A percentile compares a stretch with the other conserved stretches of the same genome.
These are phyloP conservation scores for Morpho achilles DNA, from an alignment of 2,888 invertebrate genomes.

Conservation along the genomic window DNA sequence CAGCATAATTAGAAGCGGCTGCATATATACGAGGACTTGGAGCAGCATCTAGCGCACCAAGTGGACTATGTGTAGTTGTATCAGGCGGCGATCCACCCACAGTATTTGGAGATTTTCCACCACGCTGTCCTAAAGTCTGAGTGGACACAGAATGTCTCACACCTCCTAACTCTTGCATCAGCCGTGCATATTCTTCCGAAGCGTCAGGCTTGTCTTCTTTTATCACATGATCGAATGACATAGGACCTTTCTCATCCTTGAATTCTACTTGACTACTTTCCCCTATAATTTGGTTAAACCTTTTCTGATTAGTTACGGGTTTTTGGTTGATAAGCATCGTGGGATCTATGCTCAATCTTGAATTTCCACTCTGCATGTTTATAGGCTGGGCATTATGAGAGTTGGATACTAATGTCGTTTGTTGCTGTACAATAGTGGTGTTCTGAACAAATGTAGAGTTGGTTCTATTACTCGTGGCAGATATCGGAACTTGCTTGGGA, in stretches of 20 bases:
- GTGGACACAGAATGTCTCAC: constrained; percentile 86
- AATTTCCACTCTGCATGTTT: constrained; percentile 47
- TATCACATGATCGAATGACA: constrained; percentile 21
- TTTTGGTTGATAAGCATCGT: constrained; percentile 71
- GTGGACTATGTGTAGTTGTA: constrained; percentile 91
- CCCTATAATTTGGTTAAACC: constrained; percentile 39
- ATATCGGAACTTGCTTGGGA: constrained; percentile 78
- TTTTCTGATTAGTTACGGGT: constrained; percentile 41
- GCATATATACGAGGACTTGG: constrained; percentile 37
- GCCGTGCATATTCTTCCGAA: constrained; percentile 42
- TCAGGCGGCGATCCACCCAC: constrained; percentile 82
- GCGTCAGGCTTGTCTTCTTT: constrained; percentile 32
- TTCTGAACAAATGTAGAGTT: constrained; percentile 89
- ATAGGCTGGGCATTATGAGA: constrained; percentile 71
- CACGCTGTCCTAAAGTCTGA: constrained; percentile 79
- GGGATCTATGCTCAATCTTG: constrained; percentile 79
- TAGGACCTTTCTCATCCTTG: constrained; percentile 34
- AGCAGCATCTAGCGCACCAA: constrained; percentile 74
- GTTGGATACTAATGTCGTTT: constrained; percentile 87
- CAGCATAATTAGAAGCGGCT: constrained; percentile 50
- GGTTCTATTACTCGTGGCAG: constrained; percentile 78
- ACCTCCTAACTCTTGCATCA: constrained; percentile 39
- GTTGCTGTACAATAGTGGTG: constrained; percentile 90
- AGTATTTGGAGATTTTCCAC: constrained; percentile 47
- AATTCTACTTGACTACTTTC: constrained; percentile 30